Evolutionary conservation across 2,113 vertebrate genomes (phyloP), one percentile per base, ranked within the genome.

Genomic region (Marcusenius ussheri): DNA sequence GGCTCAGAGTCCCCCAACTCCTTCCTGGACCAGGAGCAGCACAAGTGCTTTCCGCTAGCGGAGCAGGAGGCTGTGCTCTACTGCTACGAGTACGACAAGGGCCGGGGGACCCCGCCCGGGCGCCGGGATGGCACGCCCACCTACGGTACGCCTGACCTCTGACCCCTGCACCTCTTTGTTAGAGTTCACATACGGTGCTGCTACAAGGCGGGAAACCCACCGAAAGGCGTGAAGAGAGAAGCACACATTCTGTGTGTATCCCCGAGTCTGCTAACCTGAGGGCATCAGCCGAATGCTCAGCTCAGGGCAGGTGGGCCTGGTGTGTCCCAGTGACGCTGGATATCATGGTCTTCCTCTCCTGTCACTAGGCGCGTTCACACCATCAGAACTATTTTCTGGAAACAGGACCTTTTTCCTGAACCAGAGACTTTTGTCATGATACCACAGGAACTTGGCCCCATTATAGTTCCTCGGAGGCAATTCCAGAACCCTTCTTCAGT

Each of bases 1-100:
- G 97, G 98, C 90, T 99, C 98, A 9, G 98, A 99, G 93, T 99
- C 98, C 80, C 98, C 98, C 89, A 99, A 99, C 95, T 99, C 98
- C 42, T 99, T 98, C 94, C 96, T 99, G 94, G 98, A 99, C 94
- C 98, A 99, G 94, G 98, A 99, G 88, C 99, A 98, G 94, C 95
- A 97, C 91, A 97, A 97, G 88, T 96, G 93, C 19, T 99, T 98
- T 91, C 98, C 98, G 27, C 95, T 98, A 92, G 96, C 98, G 90
- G 98, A 99, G 93, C 98, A 99, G 95, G 98, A 99, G 91, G 95
- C 98, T 15, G 96, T 99, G 91, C 94, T 99, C 0, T 99, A 98
- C 93, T 99, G 98, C 94, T 99, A 99, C 83, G 98, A 99, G 93
- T 99, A 98, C 77, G 98, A 99, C 91, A 98, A 98, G 91, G 98